Conservation (phyloP, 1,140 invertebrate species). For the Drosophila tani region DNA sequence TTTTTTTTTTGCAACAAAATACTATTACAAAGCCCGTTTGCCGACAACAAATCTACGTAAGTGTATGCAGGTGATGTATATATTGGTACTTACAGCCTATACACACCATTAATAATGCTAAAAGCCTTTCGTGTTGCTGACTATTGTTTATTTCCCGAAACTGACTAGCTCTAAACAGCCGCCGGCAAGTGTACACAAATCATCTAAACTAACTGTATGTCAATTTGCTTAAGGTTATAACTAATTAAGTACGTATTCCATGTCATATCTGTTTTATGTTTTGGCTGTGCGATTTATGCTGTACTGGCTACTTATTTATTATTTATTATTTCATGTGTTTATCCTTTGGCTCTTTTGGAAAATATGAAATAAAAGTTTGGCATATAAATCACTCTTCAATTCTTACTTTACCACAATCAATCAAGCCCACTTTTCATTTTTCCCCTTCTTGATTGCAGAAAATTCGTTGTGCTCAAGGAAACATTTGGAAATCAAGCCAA, state of each 20-base stretch:
- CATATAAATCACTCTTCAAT: conserved; percentile 26
- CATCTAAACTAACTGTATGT: conserved; percentile 27
- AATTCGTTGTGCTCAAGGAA: conserved; percentile 45
- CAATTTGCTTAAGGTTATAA: conserved; percentile 51
- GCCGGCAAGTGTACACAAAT: conserved; percentile 34
- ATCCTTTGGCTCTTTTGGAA: conserved; percentile 3
- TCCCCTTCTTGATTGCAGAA: conserved; percentile 10
- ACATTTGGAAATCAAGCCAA: not conserved
- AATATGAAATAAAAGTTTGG: conserved; percentile 11
- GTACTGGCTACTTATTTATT: conserved; percentile 43
- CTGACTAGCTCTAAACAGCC: conserved; percentile 78
- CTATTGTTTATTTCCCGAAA: conserved; percentile 50
- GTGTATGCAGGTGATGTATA: conserved; percentile 39
- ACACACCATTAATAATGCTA: conserved; percentile 39
- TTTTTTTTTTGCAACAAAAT: conserved; percentile 33
- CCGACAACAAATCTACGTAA: conserved; percentile 36
- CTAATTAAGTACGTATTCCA: conserved; percentile 63
- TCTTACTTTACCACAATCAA: conserved; percentile 26
- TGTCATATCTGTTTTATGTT: conserved; percentile 16
- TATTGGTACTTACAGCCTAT: conserved; percentile 36
- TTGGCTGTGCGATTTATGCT: conserved; percentile 21
- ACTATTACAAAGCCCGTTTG: conserved; percentile 39
- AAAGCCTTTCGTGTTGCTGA: conserved; percentile 68
- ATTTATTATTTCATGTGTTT: conserved; percentile 1
- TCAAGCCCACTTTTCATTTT: not conserved